Base-by-base conservation (phyloP, 2,113 vertebrate genomes). In the Damaliscus lunatus region DNA sequence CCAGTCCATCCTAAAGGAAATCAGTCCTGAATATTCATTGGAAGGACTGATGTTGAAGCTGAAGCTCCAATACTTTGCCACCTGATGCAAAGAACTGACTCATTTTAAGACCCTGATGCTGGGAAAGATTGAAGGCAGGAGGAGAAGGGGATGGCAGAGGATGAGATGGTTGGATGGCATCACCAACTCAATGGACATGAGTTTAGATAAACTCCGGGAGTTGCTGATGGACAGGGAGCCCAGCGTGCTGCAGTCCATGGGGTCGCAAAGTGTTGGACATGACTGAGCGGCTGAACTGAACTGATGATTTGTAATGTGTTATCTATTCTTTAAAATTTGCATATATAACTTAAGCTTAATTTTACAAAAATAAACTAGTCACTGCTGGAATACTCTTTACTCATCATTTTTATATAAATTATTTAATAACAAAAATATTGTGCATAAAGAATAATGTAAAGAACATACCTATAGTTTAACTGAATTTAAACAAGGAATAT, bases 391-490 rank as follows among this genome's bases (percentile, higher is more conserved):
- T 36, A 62, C 52, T 86, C 86, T 2, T 91, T 86, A 80, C 6
- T n/a, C 3, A 9, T 40, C n/a, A 62, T 33, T 90, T 92, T 48
- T 86, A 33, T 62, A 43, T 55, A 74, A 85, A 60, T 36, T 52
- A 78, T 82, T 86, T 90, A 43, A 59, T 83, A 91, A 64, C 19
- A 92, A 82, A 17, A 88, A 60, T 86, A 83, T 29, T 80, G 25
- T 62, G 16, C 21, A n/a, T 81, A 89, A 81, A 86, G 14, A 59
- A 74, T 71, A 95, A 67, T 43, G 3, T 71, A 93, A 81, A 81
- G 25, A 48, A 64, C 6, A 78, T 0, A 25, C 0, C 31, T 74
- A 81, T 80, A 19, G 3, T 1, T 16, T 19, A 15, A 88, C 12
- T 43, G 17, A 80, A 33, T 74, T 74, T 89, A 93, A 83, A 71